Evolutionary conservation across 92 coral and sea anemone species (phyloP).

Genomic region (Palythoa grandis): DNA sequence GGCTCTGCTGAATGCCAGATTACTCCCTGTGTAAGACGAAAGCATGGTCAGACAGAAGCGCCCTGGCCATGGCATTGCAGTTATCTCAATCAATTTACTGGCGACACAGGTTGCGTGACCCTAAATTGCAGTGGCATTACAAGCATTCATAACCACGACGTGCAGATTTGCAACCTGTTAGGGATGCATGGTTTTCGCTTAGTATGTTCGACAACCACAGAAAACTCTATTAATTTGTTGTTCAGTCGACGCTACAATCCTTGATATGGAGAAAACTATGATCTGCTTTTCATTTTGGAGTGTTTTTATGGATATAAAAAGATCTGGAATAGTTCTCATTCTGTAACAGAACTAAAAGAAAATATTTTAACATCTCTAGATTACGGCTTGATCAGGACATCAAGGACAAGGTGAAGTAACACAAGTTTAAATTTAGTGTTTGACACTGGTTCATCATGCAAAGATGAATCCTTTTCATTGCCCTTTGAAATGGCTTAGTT

Average conservation of each 20-base stretch:
- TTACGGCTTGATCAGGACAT: neutral
- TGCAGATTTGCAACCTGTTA: slow-evolving; percentile 37
- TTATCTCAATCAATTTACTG: slow-evolving; percentile 35
- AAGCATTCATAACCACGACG: slow-evolving; percentile 41
- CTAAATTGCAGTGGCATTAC: slow-evolving; percentile 39
- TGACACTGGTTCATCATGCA: too few relatives aligned
- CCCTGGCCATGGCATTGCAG: slow-evolving; percentile 47
- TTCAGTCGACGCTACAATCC: slow-evolving; percentile 42
- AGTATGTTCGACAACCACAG: slow-evolving; percentile 25
- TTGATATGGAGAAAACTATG: neutral
- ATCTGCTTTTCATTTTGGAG: neutral
- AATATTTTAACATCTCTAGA: neutral
- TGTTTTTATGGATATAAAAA: neutral
- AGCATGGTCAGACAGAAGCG: slow-evolving; percentile 32
- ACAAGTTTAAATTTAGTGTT: too few relatives aligned
- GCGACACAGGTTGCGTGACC: slow-evolving; percentile 42
- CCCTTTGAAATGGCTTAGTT: too few relatives aligned
- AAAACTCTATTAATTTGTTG: slow-evolving; percentile 25
- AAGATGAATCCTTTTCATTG: too few relatives aligned
- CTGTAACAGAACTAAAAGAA: neutral
- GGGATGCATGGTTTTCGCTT: slow-evolving; percentile 46
- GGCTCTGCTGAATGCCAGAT: slow-evolving; percentile 39
- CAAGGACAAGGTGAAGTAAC: too few relatives aligned
- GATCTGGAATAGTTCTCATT: neutral
- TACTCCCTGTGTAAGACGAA: slow-evolving; percentile 36